phyloP scores from a whole-genome alignment of 2,888 invertebrate genomes.

The Caenorhabditis plicata region DNA sequence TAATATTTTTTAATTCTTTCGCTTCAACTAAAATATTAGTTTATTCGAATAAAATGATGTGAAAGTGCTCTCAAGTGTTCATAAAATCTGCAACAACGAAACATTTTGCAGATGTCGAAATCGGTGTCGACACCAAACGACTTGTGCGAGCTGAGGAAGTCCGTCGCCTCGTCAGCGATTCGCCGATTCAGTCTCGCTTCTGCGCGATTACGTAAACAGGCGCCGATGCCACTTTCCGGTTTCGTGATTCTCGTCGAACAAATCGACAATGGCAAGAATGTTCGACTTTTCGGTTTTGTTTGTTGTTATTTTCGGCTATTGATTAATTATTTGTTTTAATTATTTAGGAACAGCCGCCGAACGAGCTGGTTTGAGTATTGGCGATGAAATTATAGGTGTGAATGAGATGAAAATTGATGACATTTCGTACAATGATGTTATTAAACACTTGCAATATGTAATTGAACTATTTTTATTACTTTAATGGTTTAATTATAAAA shows the following conservation, averaged over 20 bases:
- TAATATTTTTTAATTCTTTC: too few relatives aligned
- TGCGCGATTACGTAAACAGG: too few relatives aligned
- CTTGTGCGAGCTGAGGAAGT: conserved; percentile 34
- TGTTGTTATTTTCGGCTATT: not conserved
- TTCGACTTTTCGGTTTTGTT: conserved; percentile 25
- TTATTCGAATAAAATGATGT: too few relatives aligned
- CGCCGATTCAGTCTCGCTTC: not conserved
- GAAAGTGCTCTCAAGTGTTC: too few relatives aligned
- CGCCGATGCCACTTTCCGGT: conserved; percentile 35
- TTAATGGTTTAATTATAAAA: not conserved
- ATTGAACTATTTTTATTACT: not conserved
- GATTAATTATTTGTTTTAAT: too few relatives aligned
- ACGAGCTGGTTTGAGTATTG: conserved; percentile 85
- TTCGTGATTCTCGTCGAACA: conserved; percentile 45
- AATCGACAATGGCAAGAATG: conserved; percentile 23
- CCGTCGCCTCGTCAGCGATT: conserved; percentile 9
- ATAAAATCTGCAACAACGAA: too few relatives aligned
- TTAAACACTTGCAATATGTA: conserved; percentile 93
- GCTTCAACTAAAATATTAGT: too few relatives aligned
- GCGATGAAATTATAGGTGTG: conserved; percentile 95
- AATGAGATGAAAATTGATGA: conserved; percentile 90
- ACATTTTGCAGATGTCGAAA: conserved; percentile 28
- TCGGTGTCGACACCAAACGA: conserved; percentile 48
- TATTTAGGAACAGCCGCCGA: conserved; percentile 82
- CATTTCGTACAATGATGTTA: conserved; percentile 86